Percentiles rank a stretch among this genome's conserved stretches.
These are phyloP conservation scores for Australoheros facetus DNA, from an alignment of 2,797 vertebrate genomes.

Conservation along the genomic window DNA sequence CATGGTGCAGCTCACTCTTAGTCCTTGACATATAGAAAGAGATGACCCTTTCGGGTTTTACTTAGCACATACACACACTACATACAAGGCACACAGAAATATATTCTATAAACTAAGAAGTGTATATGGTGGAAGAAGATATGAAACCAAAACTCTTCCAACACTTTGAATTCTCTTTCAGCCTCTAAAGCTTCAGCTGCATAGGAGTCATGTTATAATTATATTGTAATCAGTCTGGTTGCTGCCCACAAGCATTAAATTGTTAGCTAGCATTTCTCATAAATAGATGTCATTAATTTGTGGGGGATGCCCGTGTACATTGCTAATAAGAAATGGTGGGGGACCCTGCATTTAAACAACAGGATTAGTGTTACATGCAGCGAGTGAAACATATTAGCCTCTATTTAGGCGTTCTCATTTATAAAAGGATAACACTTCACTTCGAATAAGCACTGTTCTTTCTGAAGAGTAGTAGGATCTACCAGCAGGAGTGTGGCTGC, in stretches of 20 bases:
- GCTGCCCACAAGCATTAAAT: slow-evolving; percentile 83
- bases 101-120: neutral
- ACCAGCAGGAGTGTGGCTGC: neutral
- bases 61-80: neutral
- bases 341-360: slow-evolving; percentile 41
- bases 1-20: neutral
- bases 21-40: neutral
- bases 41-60: neutral
- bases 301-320: slow-evolving; percentile 79
- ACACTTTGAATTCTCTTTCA: slow-evolving; percentile 71
- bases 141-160: neutral
- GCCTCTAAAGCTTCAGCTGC: slow-evolving; percentile 65
- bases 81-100: neutral
- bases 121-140: neutral
- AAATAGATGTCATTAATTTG: slow-evolving; percentile 87
- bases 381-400: slow-evolving; percentile 34
- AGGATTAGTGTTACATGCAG: slow-evolving; percentile 34
- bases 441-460: slow-evolving; percentile 7
- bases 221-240: slow-evolving; percentile 81
- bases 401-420: slow-evolving; percentile 21
- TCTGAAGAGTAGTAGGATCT: neutral
- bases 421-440: slow-evolving; percentile 29
- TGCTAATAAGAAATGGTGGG: slow-evolving; percentile 66
- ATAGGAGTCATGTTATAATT: slow-evolving; percentile 78
- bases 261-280: slow-evolving; percentile 86